A percentile compares a stretch with the other conserved stretches of the same genome.
Conservation (phyloP, 1,140 invertebrate genomes). For the Plutomurus gul region DNA sequence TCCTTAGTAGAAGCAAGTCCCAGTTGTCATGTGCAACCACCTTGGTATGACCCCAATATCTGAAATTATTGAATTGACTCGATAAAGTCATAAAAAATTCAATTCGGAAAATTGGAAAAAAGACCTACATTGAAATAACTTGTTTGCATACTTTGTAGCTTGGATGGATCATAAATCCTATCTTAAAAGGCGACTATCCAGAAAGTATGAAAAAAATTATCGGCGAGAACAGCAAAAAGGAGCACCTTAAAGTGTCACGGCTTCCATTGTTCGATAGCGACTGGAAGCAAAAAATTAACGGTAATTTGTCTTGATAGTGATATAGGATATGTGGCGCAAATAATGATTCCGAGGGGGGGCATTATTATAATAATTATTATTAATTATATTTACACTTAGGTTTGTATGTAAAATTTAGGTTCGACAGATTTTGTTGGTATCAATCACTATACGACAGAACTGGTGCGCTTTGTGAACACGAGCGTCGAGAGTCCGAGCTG, state of each 20-base stretch:
- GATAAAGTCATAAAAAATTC: too few species aligned
- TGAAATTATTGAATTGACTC: too few species aligned
- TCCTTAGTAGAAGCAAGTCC: too few species aligned
- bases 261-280: constrained; percentile 37
- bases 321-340: background rate
- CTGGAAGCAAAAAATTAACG: constrained; percentile 36
- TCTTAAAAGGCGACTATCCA: constrained; percentile 56
- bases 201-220: constrained; percentile 52
- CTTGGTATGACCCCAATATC: too few species aligned
- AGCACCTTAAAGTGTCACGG: constrained; percentile 36
- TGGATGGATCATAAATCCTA: constrained; percentile 38
- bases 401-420: constrained; percentile 58
- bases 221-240: constrained; percentile 37
- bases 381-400: background rate
- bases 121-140: too few species aligned
- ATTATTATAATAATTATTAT: background rate
- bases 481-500: background rate
- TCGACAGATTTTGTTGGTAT: constrained; percentile 25
- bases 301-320: background rate
- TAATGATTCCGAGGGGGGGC: background rate
- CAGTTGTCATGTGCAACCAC: too few species aligned
- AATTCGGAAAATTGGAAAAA: too few species aligned
- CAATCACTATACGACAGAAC: constrained; percentile 37
- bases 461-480: background rate
- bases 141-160: background rate